Percentiles rank a stretch among this genome's conserved stretches.
These are phyloP conservation scores for Zoanthus sociatus DNA, from an alignment of 92 coral and sea anemone genomes.

Conservation along the genomic window DNA sequence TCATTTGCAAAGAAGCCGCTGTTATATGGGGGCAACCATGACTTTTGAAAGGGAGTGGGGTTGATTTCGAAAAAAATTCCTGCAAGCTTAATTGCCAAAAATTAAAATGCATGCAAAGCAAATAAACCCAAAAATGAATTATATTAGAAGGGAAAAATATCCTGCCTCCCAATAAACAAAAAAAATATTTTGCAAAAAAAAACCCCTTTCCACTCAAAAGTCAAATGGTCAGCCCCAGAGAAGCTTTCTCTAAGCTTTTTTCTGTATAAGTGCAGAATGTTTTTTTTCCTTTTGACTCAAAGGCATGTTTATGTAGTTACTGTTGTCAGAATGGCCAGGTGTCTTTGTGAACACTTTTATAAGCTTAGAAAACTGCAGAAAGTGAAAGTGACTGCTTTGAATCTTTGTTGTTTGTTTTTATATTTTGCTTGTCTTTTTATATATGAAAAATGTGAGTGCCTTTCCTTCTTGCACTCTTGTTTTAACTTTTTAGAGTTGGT, in stretches of 20 bases:
- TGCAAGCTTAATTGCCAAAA: not conserved
- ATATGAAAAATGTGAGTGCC: not conserved
- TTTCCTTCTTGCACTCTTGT: conserved; percentile 9
- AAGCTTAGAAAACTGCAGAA: not conserved
- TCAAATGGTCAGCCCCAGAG: conserved; percentile 1
- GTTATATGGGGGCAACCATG: conserved; percentile 5
- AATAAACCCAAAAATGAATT: not conserved
- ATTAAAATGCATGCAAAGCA: not conserved
- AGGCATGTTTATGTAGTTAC: conserved; percentile 12
- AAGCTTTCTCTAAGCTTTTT: not conserved
- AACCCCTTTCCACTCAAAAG: not conserved
- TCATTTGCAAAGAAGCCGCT: conserved; percentile 9
- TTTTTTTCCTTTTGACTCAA: not conserved
- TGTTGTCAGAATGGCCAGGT: conserved; percentile 7
- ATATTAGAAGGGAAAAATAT: not conserved
- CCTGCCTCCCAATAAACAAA: conserved; percentile 13
- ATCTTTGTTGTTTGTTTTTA: not conserved
- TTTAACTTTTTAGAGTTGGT: not conserved
- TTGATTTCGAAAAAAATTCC: not conserved
- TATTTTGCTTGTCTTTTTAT: conserved; percentile 1
- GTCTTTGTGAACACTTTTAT: conserved; percentile 14
- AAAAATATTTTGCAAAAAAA: conserved; percentile 1
- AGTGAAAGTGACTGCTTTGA: not conserved
- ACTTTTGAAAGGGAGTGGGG: not conserved
- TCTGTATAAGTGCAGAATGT: not conserved